These are phyloP conservation scores for Eristalinus aeneus DNA, from an alignment of 2,888 invertebrate species.

Conservation along the genomic window DNA sequence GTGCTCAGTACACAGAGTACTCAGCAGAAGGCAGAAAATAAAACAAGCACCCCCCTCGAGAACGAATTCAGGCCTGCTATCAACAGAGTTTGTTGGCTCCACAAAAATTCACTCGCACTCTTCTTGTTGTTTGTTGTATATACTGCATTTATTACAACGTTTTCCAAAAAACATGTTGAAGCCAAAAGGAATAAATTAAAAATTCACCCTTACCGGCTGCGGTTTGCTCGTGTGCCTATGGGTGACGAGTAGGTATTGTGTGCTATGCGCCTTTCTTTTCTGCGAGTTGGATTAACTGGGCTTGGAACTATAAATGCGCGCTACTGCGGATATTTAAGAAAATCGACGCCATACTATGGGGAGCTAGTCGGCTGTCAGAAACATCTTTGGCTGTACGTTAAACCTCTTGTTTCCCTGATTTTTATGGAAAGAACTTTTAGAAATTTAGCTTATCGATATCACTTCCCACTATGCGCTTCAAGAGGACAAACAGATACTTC, in stretches of 20 bases:
- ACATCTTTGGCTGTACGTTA: no score
- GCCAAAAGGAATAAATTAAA: slow-evolving; percentile 6
- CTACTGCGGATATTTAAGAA: neutral
- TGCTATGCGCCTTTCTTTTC: slow-evolving; percentile 8
- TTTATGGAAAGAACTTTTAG: no score
- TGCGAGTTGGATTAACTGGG: neutral
- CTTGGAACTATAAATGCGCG: slow-evolving; percentile 14
- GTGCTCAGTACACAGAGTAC: neutral
- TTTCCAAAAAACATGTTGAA: neutral
- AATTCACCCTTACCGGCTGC: slow-evolving; percentile 32
- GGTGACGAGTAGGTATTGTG: neutral
- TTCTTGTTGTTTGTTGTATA: slow-evolving; percentile 25
- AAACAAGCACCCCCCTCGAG: neutral
- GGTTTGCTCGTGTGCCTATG: neutral
- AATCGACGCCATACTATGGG: no score
- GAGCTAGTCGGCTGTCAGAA: no score
- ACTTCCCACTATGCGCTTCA: no score
- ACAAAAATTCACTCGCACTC: neutral
- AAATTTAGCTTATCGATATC: no score
- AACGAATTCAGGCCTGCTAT: neutral
- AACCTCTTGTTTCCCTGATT: no score
- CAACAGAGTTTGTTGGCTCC: neutral
- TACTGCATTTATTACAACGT: slow-evolving; percentile 9
- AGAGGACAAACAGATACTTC: no score
- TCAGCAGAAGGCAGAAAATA: neutral